Evolutionary conservation across 2,797 vertebrate genomes (phyloP), one percentile per base, ranked within the genome.

Genomic region (Rhadinocentrus ornatus): DNA sequence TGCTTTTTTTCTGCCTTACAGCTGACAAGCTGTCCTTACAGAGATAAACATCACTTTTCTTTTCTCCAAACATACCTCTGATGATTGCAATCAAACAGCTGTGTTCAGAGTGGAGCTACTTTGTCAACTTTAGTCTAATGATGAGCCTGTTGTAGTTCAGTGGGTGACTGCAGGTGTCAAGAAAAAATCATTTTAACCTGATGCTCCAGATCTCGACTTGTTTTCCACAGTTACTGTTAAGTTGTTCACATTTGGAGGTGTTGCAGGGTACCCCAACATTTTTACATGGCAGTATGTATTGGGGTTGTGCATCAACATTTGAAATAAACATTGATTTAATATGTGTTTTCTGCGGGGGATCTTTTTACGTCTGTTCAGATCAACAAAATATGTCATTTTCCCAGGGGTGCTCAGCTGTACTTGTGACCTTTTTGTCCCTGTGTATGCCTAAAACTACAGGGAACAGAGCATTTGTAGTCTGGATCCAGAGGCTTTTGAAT

Each of bases 361-460:
- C 34, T 44, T 12, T 60, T 69, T 35, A 41, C 16, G 56, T 59
- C 26, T 16, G 46, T 52, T 63, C 24, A 57, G 62, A 62, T 63
- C 32, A 62, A 54, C 29, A 55, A 46, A 60, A 26, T 37, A 48
- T 62, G 1, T 54, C 4, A 20, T 58, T 59, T 74, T 67, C 34
- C 37, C 48, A 34, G 39, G 16, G 59, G 58, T 22, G 59, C 39
- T 44, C 32, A 58, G 53, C 31, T 65, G 39, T 68, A 69, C 65
- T 66, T 68, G 60, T 83, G 56, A 66, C 81, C 59, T 10, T 71
- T 81, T 35, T 66, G 58, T 63, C 29, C 34, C 26, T 63, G 24
- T 53, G 44, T 64, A 31, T 22, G n/a, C 1, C 54, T 54, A 27
- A 69, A 78, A 65, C 50, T 39, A 18, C 50, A 73, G 69, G 6